Percentiles rank a stretch among this genome's conserved stretches.
phyloP scores from a whole-genome alignment of 2,113 vertebrate genomes.

The Rhodinocichla rosea region DNA sequence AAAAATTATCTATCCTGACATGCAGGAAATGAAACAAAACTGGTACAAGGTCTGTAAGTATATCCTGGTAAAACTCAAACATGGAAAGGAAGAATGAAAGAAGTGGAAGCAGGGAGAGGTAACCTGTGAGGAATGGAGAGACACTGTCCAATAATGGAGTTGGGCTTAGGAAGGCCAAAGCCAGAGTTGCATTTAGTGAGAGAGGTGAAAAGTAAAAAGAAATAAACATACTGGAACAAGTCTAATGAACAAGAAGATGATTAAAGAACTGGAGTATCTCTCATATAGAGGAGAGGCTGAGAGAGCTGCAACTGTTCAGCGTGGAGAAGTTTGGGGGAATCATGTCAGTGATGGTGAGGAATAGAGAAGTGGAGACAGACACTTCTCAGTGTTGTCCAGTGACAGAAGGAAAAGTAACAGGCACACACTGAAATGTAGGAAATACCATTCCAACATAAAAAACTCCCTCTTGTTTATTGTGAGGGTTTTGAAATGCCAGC shows the following conservation, averaged over 20 bases:
- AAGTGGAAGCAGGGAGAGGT: neutral
- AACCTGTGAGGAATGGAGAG: neutral
- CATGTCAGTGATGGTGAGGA: neutral
- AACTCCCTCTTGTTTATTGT: neutral
- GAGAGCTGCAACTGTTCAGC: neutral
- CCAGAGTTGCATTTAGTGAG: neutral
- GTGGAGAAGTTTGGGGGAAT: neutral
- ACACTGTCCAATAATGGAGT: neutral
- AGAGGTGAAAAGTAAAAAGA: neutral
- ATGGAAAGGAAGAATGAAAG: neutral
- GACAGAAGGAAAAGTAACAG: neutral
- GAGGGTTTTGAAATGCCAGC: rapidly evolving
- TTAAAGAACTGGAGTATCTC: neutral
- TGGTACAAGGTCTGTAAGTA: neutral
- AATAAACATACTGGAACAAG: neutral
- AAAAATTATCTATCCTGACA: neutral
- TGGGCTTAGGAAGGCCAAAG: neutral
- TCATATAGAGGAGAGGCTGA: neutral
- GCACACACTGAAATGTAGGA: neutral
- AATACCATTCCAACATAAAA: neutral
- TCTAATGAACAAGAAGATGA: neutral
- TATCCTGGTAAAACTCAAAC: neutral
- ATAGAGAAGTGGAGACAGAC: neutral
- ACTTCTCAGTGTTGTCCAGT: neutral
- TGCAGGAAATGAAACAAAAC: neutral